Conservation (phyloP, 2,113 vertebrate species). For the Ibidorhyncha struthersii region DNA sequence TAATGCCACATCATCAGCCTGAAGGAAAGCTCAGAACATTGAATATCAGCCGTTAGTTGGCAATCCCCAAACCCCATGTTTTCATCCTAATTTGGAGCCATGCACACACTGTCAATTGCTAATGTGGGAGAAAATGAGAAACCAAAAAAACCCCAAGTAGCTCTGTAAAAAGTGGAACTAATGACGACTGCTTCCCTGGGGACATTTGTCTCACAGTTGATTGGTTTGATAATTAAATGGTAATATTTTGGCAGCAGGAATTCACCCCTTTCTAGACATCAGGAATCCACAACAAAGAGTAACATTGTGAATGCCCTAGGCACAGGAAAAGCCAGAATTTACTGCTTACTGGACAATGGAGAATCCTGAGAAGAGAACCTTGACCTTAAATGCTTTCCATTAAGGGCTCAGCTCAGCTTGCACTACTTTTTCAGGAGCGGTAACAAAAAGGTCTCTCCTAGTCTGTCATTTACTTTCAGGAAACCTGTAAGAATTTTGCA, state of each 20-base stretch:
- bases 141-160: slow-evolving; percentile 31
- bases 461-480: background rate
- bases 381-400: slow-evolving; percentile 8
- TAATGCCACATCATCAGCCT: background rate
- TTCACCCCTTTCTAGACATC: slow-evolving; percentile 32
- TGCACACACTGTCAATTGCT: background rate
- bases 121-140: slow-evolving; percentile 38
- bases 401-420: background rate
- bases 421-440: background rate
- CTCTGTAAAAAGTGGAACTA: slow-evolving; percentile 31
- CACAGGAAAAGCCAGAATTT: slow-evolving; percentile 31
- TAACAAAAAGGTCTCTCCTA: background rate
- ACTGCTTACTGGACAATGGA: slow-evolving; percentile 1
- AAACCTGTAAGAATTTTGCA: background rate
- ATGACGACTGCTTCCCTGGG: slow-evolving; percentile 25
- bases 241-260: slow-evolving; percentile 12
- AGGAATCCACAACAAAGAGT: slow-evolving; percentile 34
- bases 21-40: background rate
- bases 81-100: background rate
- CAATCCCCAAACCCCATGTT: background rate
- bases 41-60: background rate
- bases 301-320: background rate
- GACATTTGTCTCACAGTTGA: slow-evolving; percentile 39
- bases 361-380: background rate
- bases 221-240: slow-evolving; percentile 51